Base-by-base conservation (phyloP, 2,888 invertebrate species). In the Plemyria rubiginata region DNA sequence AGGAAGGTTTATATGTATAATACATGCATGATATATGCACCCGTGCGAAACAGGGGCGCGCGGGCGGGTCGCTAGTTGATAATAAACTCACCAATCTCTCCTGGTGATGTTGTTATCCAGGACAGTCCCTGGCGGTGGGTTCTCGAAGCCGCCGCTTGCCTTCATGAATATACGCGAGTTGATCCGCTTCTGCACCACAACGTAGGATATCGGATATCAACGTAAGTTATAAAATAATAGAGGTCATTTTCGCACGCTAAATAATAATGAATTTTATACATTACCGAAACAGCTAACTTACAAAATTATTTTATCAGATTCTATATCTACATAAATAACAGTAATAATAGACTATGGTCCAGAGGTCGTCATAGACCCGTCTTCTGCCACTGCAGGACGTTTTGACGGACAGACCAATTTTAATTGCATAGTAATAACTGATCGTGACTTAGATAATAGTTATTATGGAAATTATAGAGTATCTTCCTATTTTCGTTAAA, bases 171-270 rank as follows among this genome's bases (percentile, higher is more conserved):
- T 94, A 36, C 98, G 93, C 0, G 97, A 96, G 81, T 97, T 98
- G 51, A 98, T 98, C 1, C 98, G 92, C 82, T 99, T 99, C 81
- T 99, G 98, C 0, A 99, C 98, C 0, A 99, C 95, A 2, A 99
- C 91, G 74, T 97, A 96, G 0, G 96, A 95, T 0, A 99, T 81
- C 41, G n/a, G n/a, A n/a, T n/a, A n/a, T n/a, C n/a, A n/a, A n/a
- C n/a, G n/a, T n/a, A n/a, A n/a, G n/a, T n/a, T n/a, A n/a, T n/a
- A 29, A 29, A 29, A 29, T 29, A 29, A 29, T 29, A n/a, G n/a
- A n/a, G n/a, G n/a, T n/a, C n/a, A n/a, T n/a, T n/a, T n/a, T n/a
- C n/a, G n/a, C 32, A 32, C 32, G 32, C 0, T 53, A 41, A 53
- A 53, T 12, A 41, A 22, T 58, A 12, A 16, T 12, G n/a, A 7